Percentiles rank a stretch among this genome's conserved stretches.
Conservation (phyloP, 2,888 invertebrate genomes). For the Dynastes hyllus region DNA sequence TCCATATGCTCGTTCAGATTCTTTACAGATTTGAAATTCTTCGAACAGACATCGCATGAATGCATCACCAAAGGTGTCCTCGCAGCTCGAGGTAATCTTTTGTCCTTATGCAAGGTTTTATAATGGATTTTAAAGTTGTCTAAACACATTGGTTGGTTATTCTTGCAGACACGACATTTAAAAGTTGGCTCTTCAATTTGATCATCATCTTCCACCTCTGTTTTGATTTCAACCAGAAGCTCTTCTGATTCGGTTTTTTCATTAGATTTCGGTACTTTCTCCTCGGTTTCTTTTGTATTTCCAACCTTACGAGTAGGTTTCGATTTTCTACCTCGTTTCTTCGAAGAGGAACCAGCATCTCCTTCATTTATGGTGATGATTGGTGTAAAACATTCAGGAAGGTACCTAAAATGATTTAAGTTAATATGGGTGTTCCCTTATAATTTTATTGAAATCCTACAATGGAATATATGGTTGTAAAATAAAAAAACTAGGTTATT, state of each 20-base stretch:
- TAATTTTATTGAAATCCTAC: not conserved
- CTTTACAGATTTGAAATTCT: slow-evolving; percentile 61
- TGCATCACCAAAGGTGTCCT: slow-evolving; percentile 59
- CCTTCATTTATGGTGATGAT: slow-evolving; percentile 66
- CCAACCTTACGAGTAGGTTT: slow-evolving; percentile 33
- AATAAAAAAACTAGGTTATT: too few relatives aligned
- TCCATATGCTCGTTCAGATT: slow-evolving; percentile 67
- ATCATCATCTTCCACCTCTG: slow-evolving; percentile 37
- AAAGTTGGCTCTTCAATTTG: slow-evolving; percentile 38
- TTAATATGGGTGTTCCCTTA: slow-evolving; percentile 36
- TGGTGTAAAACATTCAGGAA: slow-evolving; percentile 65
- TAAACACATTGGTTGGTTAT: slow-evolving; percentile 23
- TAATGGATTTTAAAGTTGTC: slow-evolving; percentile 49
- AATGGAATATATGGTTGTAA: not conserved
- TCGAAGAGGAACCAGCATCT: not conserved
- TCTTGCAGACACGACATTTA: slow-evolving; percentile 48
- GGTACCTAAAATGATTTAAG: slow-evolving; percentile 62
- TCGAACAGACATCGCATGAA: slow-evolving; percentile 67
- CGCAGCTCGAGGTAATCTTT: slow-evolving; percentile 60
- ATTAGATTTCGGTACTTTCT: too few relatives aligned
- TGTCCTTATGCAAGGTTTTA: slow-evolving; percentile 61
- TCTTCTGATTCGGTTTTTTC: too few relatives aligned
- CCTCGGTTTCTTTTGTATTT: slow-evolving; percentile 34
- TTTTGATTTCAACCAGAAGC: slow-evolving; percentile 37
- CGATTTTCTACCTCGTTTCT: slow-evolving; percentile 4